Percentiles rank a stretch among this genome's conserved stretches.
These are phyloP conservation scores for Eueremaeus valkanovi DNA, from an alignment of 2,888 invertebrate species.

Conservation along the genomic window DNA sequence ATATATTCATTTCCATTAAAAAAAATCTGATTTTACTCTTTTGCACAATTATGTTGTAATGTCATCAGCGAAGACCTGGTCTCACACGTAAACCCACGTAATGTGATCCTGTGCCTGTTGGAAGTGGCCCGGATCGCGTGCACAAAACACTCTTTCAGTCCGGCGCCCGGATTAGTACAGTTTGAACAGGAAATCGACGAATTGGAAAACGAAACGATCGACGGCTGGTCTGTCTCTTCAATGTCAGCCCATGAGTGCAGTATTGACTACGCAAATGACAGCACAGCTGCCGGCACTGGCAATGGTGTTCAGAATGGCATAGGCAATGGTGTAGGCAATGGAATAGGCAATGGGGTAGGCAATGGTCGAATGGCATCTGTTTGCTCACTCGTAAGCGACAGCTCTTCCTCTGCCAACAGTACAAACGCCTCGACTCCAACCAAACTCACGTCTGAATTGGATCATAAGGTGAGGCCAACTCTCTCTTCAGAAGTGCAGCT, in stretches of 20 bases:
- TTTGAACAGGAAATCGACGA: slow-evolving; percentile 78
- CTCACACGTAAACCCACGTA: slow-evolving; percentile 61
- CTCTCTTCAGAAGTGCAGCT: not conserved
- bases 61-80: slow-evolving; percentile 41
- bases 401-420: not conserved
- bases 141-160: slow-evolving; percentile 67
- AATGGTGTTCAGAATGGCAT: not conserved
- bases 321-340: not conserved
- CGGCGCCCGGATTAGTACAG: slow-evolving; percentile 69
- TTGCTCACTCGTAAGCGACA: slow-evolving; percentile 17
- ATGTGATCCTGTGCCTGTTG: slow-evolving; percentile 76
- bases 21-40: too few species aligned
- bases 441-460: slow-evolving; percentile 40
- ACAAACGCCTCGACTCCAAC: slow-evolving; percentile 39
- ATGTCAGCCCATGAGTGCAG: not conserved
- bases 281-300: not conserved
- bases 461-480: slow-evolving; percentile 37
- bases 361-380: slow-evolving; percentile 20
- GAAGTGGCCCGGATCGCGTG: slow-evolving; percentile 78
- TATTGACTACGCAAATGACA: not conserved
- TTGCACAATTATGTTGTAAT: not conserved
- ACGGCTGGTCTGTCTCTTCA: slow-evolving; percentile 33
- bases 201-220: slow-evolving; percentile 26
- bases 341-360: not conserved
- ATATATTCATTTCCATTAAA: not conserved